phyloP scores from a whole-genome alignment of 2,888 invertebrate genomes.

The Ferrisia virgata region DNA sequence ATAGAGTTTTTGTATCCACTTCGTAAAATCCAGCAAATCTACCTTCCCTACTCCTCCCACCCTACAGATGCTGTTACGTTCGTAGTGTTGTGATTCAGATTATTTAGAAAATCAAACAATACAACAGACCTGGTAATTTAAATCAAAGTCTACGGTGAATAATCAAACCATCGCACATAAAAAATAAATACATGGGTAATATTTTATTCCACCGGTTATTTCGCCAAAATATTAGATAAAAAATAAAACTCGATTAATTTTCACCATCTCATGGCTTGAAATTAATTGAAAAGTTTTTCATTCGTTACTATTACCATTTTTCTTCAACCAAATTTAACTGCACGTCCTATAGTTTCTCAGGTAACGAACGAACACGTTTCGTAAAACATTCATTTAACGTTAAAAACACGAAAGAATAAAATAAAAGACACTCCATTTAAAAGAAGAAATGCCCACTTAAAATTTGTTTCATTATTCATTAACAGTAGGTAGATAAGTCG shows the following conservation, averaged over 20 bases:
- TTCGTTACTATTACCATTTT: background rate
- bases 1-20: no score
- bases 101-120: no score
- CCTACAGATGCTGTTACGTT: no score
- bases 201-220: no score
- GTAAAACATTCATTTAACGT: background rate
- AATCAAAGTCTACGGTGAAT: no score
- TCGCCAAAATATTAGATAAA: background rate
- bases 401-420: background rate
- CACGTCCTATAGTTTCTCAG: background rate
- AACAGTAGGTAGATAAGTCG: no score
- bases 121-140: no score
- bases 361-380: background rate
- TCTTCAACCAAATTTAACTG: background rate
- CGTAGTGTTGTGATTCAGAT: no score
- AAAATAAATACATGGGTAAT: no score
- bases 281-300: background rate
- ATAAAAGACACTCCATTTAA: background rate
- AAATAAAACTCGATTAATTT: background rate
- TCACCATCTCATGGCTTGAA: background rate
- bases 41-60: no score
- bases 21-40: no score
- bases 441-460: background rate
- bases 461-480: slow-evolving; percentile 14
- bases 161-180: no score